Percentiles rank a stretch among this genome's conserved stretches.
Conservation (phyloP, 2,797 vertebrate genomes). For the Myotis vivesi region DNA sequence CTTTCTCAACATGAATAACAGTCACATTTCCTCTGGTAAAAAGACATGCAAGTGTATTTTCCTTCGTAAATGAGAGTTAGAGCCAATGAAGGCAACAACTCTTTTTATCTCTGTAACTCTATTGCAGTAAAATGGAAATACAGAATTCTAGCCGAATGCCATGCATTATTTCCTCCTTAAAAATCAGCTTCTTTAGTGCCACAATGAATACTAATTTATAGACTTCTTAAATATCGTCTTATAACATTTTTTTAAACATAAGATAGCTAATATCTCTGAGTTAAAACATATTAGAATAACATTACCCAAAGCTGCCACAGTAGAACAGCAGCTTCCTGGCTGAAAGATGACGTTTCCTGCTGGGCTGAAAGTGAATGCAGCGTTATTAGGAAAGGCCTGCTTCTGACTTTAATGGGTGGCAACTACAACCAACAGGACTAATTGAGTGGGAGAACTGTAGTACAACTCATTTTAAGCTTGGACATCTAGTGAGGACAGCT, state of each 20-base stretch:
- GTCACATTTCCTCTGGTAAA: conserved; percentile 71
- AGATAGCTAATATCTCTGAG: conserved; percentile 58
- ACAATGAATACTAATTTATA: conserved; percentile 79
- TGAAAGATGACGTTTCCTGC: conserved; percentile 41
- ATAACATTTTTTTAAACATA: conserved; percentile 71
- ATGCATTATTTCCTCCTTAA: conserved; percentile 70
- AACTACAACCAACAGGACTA: neutral
- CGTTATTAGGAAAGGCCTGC: conserved; percentile 45
- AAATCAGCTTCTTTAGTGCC: conserved; percentile 77
- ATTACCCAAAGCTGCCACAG: conserved; percentile 27
- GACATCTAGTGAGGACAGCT: neutral
- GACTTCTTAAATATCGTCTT: conserved; percentile 72
- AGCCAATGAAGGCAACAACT: conserved; percentile 76
- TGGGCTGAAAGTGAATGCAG: conserved; percentile 49
- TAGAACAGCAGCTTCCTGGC: conserved; percentile 2
- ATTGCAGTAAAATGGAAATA: conserved; percentile 70
- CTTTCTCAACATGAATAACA: conserved; percentile 72
- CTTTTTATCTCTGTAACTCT: conserved; percentile 77
- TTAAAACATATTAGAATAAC: conserved; percentile 59
- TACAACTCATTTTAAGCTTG: conserved; percentile 29
- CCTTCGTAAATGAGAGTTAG: conserved; percentile 78
- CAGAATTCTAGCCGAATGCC: conserved; percentile 71
- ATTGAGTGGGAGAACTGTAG: neutral
- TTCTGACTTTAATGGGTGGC: conserved; percentile 26
- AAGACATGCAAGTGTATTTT: conserved; percentile 75